phyloP scores from a whole-genome alignment of 2,113 vertebrate species.

The Dissostichus mawsoni region DNA sequence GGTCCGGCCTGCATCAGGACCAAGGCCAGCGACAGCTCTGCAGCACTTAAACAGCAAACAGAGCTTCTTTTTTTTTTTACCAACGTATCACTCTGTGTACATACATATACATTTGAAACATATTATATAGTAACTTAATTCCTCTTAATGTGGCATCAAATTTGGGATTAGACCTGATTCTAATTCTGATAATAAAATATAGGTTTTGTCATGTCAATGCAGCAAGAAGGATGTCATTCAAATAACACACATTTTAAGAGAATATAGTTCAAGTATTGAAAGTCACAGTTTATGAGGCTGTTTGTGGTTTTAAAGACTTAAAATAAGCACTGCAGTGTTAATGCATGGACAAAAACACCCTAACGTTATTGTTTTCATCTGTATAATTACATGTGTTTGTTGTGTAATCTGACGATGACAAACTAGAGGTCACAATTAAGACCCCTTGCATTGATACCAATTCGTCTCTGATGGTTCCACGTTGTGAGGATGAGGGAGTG shows the following conservation, averaged over 20 bases:
- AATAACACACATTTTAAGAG: neutral
- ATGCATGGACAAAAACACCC: neutral
- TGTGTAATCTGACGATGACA: neutral
- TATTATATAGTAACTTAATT: too few relatives aligned
- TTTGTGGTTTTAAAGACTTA: neutral
- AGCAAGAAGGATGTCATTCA: too few relatives aligned
- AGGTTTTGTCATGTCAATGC: too few relatives aligned
- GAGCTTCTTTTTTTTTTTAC: neutral
- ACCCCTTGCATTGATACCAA: neutral
- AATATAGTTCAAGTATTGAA: neutral
- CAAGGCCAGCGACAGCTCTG: constrained; percentile 58
- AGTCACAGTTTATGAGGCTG: neutral
- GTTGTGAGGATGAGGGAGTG: neutral
- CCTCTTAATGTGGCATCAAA: too few relatives aligned
- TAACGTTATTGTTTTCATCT: neutral
- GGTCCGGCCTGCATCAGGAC: constrained; percentile 58
- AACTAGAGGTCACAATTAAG: neutral
- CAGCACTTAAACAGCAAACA: neutral
- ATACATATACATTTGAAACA: too few relatives aligned
- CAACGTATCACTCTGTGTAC: too few relatives aligned
- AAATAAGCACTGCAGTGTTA: neutral
- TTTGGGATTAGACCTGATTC: too few relatives aligned
- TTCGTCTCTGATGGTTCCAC: neutral
- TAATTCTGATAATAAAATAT: too few relatives aligned
- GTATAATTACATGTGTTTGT: neutral